Evolutionary conservation across 2,113 vertebrate species (phyloP).

Genomic region (Anguilla rostrata): DNA sequence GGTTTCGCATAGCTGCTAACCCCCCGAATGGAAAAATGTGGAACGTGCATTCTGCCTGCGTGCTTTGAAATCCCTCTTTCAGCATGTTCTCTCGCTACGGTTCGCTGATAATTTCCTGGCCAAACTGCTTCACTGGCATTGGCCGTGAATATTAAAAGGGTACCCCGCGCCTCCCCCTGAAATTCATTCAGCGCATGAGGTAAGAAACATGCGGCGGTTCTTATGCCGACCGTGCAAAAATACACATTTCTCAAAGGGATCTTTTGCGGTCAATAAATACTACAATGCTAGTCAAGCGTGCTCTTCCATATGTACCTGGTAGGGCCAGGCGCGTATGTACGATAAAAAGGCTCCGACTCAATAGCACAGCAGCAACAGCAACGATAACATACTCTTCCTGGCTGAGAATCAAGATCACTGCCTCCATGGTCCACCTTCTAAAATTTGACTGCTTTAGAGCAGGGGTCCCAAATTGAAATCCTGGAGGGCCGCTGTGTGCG

Average conservation of each 20-base stretch:
- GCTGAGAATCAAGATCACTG: too few species aligned
- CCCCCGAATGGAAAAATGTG: neutral
- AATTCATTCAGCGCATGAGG: neutral
- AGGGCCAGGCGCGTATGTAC: too few species aligned
- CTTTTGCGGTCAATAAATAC: too few species aligned
- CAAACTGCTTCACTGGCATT: neutral
- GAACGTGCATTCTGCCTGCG: neutral
- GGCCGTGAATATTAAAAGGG: neutral
- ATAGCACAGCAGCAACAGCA: too few species aligned
- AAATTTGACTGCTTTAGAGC: constrained; percentile 25
- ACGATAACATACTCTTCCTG: too few species aligned
- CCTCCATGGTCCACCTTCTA: too few species aligned
- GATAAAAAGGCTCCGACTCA: too few species aligned
- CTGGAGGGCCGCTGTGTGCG: too few species aligned
- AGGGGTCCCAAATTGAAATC: too few species aligned
- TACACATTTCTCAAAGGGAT: neutral
- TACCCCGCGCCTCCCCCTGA: neutral
- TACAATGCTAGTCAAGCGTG: neutral
- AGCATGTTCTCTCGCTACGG: too few species aligned
- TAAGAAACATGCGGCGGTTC: neutral
- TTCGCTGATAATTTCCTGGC: neutral
- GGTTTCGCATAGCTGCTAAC: neutral
- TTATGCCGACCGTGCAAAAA: neutral
- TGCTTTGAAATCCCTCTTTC: neutral
- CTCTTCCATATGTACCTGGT: neutral